Evolutionary conservation across 2,888 invertebrate genomes (phyloP), one percentile per base, ranked within the genome.

Genomic region (Artemia sp.): DNA sequence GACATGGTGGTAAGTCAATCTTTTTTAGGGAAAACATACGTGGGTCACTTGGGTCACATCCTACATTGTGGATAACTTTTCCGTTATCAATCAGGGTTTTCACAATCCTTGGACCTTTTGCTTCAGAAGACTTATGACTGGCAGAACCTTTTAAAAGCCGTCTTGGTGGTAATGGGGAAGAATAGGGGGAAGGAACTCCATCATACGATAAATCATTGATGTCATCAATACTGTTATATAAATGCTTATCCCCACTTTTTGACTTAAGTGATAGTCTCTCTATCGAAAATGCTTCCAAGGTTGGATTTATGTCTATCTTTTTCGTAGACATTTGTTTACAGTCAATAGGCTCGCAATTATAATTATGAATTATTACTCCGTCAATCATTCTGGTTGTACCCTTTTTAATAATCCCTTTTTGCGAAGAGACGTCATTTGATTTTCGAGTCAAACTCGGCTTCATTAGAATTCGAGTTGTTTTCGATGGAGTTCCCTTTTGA

Each of bases 251-350:
- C 0, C 38, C 38, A 38, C 2, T 38, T 38, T 38, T 38, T n/a
- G 64, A 58, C 11, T 58, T 24, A 24, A 58, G 14, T 8, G 64
- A 58, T 10, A 19, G 14, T n/a, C 64, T n/a, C 64, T 58, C 64
- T 9, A 58, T n/a, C 8, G 64, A 58, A 58, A 58, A 58, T 24
- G 64, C 64, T 24, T 58, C 64, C 14, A 58, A 24, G 2, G 64
- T 19, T n/a, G 64, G 64, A 58, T 58, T 58, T 9, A 58, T 24
- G 64, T 58, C 64, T 19, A 58, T 58, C 9, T 58, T 58, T 24
- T 58, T 58, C 14, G 64, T 58, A 8, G 64, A 58, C 64, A 58
- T 58, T 58, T n/a, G n/a, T 10, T 24, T 58, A n/a, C n/a, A 58
- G 8, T 19, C 8, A 24, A 58, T 58, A 19, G 64, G 64, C 64